Conservation (phyloP, 2,888 invertebrate genomes). For the Latrodectus hesperus region DNA sequence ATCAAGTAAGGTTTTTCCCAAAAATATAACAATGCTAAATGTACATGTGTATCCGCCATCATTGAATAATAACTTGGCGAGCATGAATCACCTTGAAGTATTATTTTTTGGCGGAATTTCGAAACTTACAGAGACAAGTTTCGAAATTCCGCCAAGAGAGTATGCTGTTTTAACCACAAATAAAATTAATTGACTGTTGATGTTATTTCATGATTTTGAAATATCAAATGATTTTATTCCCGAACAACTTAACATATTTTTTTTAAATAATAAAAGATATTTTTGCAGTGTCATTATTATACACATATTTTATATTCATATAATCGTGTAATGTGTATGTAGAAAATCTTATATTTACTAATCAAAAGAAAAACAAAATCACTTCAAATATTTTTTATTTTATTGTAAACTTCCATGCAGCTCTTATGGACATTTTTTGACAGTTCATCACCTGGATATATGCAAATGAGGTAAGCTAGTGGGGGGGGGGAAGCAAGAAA, state of each 20-base stretch:
- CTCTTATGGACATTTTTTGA: conserved; percentile 32
- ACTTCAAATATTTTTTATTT: conserved; percentile 24
- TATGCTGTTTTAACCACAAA: background rate
- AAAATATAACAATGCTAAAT: too few species aligned
- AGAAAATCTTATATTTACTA: too few species aligned
- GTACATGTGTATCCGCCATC: too few species aligned
- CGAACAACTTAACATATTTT: background rate
- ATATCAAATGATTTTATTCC: background rate
- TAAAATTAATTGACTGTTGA: background rate
- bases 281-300: background rate
- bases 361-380: background rate
- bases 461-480: conserved; percentile 43
- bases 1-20: too few species aligned
- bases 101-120: too few species aligned
- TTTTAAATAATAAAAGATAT: background rate
- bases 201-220: background rate
- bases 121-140: too few species aligned
- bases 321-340: too few species aligned
- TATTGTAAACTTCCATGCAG: conserved; percentile 21
- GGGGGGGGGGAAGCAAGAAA: background rate
- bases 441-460: conserved; percentile 41
- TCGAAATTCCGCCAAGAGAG: too few species aligned
- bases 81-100: too few species aligned
- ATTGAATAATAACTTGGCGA: too few species aligned
- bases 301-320: background rate